Evolutionary conservation across 2,888 invertebrate species (phyloP), one percentile per base, ranked within the genome.

Genomic region (Ligdia adustata): DNA sequence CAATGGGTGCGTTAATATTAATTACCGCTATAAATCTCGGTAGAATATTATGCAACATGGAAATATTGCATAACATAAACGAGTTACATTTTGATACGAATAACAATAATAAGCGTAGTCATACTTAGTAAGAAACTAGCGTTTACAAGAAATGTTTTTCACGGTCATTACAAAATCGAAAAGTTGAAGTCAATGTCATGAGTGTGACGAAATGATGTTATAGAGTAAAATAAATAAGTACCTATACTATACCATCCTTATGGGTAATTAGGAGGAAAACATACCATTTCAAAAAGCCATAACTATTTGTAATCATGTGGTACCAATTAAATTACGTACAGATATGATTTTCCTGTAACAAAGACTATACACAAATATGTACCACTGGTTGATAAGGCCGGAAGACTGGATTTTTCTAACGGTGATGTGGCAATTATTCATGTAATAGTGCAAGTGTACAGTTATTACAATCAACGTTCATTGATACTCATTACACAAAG

Each of bases 291-390:
- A 28, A 32, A 37, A 32, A 31, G 20, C 5, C 4, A 40, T 22
- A 24, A 6, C 11, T 38, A 31, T 12, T 22, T 37, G 13, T 42
- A 38, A 49, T 43, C 38, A 33, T 34, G 22, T 22, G 6, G 22
- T 33, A 42, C 48, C 16, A 38, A 49, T 48, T 37, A 38, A 27
- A 22, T 43, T 15, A 38, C n/a, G 42, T 37, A 22, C 29, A 27
- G 24, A 27, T 27, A 43, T 16, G 16, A 20, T 48, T 49, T 49
- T 49, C 48, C 48, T 43, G 48, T 39, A 32, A 31, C 15, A 29
- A 33, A 37, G 37, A 37, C 33, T 26, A 14, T 26, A 1, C 13
- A 14, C 9, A n/a, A 13, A 11, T 34, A 24, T 9, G 28, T 4
- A 6, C 4, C 14, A 35, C 9, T 26, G 46, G 9, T 22, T 2